A percentile compares a stretch with the other conserved stretches of the same genome.
These are phyloP conservation scores for Maylandia zebra DNA, from an alignment of 2,113 vertebrate genomes.

Conservation along the genomic window DNA sequence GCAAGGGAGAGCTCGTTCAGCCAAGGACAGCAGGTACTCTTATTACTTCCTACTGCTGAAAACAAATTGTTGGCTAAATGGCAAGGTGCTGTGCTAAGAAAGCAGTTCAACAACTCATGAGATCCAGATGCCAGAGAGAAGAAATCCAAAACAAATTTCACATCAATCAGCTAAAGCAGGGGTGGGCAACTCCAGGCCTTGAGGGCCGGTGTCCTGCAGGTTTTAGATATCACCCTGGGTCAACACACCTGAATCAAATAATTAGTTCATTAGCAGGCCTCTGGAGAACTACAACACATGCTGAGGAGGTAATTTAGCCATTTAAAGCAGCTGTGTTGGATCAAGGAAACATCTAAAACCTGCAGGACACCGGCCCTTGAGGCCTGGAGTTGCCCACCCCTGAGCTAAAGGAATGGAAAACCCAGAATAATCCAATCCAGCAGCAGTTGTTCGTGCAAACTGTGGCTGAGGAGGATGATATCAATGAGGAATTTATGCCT, in stretches of 20 bases:
- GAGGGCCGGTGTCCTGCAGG: not conserved
- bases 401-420: not conserved
- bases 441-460: accelerated
- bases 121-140: not conserved
- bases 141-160: not conserved
- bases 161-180: not conserved
- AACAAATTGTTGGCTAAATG: not conserved
- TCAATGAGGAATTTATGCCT: not conserved
- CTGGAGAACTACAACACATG: not conserved
- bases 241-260: not conserved
- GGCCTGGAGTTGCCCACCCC: not conserved
- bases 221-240: not conserved
- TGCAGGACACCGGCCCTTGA: not conserved
- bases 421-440: not conserved
- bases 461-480: not conserved
- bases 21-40: not conserved
- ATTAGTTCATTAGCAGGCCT: not conserved
- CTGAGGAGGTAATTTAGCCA: not conserved
- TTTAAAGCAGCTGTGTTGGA: not conserved
- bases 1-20: not conserved
- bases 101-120: not conserved
- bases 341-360: not conserved
- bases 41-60: not conserved
- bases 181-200: not conserved
- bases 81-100: not conserved